Evolutionary conservation across 2,888 invertebrate species (phyloP).

Genomic region (Geotrupes spiniger): DNA sequence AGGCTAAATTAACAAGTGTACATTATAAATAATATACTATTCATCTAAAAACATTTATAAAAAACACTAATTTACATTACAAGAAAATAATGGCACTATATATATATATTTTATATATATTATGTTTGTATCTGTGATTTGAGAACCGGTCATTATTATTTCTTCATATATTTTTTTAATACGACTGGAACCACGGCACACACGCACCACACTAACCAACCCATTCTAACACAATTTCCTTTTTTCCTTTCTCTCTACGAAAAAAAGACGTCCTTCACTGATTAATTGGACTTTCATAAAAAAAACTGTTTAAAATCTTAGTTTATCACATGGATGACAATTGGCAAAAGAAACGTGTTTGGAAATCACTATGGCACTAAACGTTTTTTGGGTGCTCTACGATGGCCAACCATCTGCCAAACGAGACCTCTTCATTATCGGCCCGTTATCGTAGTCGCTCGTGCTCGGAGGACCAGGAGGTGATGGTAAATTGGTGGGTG

Average conservation of each 20-base stretch:
- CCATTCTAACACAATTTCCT: slow-evolving; percentile 36
- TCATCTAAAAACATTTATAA: slow-evolving; percentile 52
- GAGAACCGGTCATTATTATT: slow-evolving; percentile 20
- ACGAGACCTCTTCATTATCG: slow-evolving; percentile 78
- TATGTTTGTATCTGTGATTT: slow-evolving; percentile 33
- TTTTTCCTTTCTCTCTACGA: slow-evolving; percentile 28
- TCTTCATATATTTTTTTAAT: slow-evolving; percentile 22
- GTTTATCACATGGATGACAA: slow-evolving; percentile 52
- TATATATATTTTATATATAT: too few species aligned
- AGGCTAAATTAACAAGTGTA: slow-evolving; percentile 52
- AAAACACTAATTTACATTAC: slow-evolving; percentile 50
- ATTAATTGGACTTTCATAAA: slow-evolving; percentile 38
- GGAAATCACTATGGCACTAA: slow-evolving; percentile 50
- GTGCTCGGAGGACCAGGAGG: slow-evolving; percentile 47
- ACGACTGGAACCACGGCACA: slow-evolving; percentile 41
- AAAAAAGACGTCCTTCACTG: slow-evolving; percentile 36
- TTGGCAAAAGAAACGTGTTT: slow-evolving; percentile 49
- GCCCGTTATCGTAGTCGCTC: slow-evolving; percentile 64
- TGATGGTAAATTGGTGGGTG: slow-evolving; percentile 80
- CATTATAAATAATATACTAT: slow-evolving; percentile 50
- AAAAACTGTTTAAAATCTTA: slow-evolving; percentile 44
- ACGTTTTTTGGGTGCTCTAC: slow-evolving; percentile 56
- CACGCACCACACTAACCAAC: slow-evolving; percentile 39
- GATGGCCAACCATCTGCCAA: slow-evolving; percentile 89
- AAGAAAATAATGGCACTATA: slow-evolving; percentile 52